These are phyloP conservation scores for Scyliorhinus canicula DNA, from an alignment of 2,797 vertebrate species.

Conservation along the genomic window DNA sequence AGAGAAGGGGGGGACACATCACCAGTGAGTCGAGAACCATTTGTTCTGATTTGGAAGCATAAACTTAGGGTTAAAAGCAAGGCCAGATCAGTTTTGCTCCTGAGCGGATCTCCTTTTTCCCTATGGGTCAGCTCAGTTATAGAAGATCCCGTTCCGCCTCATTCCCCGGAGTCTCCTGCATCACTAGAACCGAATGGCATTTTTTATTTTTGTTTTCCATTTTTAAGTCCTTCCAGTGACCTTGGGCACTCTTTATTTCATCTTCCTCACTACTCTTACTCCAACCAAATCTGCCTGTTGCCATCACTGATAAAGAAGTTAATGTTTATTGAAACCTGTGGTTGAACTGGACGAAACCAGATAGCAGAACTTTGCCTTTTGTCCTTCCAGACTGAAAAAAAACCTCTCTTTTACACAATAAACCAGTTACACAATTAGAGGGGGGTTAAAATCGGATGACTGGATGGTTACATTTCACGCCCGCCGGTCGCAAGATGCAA, in stretches of 20 bases:
- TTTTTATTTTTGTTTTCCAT: conserved; percentile 45
- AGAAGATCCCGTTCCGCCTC: background rate
- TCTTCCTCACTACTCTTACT: conserved; percentile 53
- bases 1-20: background rate
- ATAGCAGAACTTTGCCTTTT: conserved; percentile 49
- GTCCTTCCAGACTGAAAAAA: background rate
- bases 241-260: conserved; percentile 67
- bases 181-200: conserved; percentile 15
- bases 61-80: background rate
- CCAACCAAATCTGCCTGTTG: conserved; percentile 62
- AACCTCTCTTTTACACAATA: conserved; percentile 1
- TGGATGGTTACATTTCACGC: too few relatives aligned
- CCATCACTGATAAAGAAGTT: conserved; percentile 69
- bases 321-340: conserved; percentile 75
- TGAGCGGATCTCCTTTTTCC: background rate
- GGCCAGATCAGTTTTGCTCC: background rate
- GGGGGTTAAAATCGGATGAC: background rate
- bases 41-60: background rate
- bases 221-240: conserved; percentile 60
- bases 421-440: background rate
- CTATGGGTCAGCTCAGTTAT: too few relatives aligned
- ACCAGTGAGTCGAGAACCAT: background rate
- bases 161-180: background rate
- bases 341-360: conserved; percentile 64
- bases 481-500: background rate